These are phyloP conservation scores for Haliaeetus leucogaster DNA, from an alignment of 2,113 vertebrate species.

Conservation along the genomic window DNA sequence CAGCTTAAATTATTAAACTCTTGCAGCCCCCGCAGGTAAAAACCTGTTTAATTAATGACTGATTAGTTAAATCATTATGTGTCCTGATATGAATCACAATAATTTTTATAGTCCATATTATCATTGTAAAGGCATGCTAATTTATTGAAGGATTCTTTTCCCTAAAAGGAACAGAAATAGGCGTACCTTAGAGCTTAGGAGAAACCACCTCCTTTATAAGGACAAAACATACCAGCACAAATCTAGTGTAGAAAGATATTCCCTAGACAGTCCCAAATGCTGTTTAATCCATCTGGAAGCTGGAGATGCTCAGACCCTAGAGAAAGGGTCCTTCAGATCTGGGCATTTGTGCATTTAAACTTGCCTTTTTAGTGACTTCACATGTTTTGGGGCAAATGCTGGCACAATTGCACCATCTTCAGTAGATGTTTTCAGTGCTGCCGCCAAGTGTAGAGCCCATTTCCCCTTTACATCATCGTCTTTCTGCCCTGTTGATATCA, in stretches of 20 bases:
- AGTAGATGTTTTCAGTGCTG: neutral
- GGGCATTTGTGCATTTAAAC: neutral
- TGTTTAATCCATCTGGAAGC: neutral
- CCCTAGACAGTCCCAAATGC: neutral
- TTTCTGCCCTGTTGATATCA: neutral
- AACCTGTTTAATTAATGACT: slow-evolving; percentile 70
- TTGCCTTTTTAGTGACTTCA: neutral
- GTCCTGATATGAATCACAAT: slow-evolving; percentile 62
- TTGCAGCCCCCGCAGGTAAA: slow-evolving; percentile 56
- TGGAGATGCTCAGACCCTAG: neutral
- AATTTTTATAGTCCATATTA: slow-evolving; percentile 66
- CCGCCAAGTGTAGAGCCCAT: neutral
- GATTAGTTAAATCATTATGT: slow-evolving; percentile 66
- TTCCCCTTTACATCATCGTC: no score
- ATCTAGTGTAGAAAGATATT: neutral
- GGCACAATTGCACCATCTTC: neutral
- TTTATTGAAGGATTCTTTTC: slow-evolving; percentile 35
- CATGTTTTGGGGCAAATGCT: neutral
- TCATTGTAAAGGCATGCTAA: slow-evolving; percentile 74
- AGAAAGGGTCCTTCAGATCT: neutral
- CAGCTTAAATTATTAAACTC: slow-evolving; percentile 68
- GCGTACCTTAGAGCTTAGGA: neutral
- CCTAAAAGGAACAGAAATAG: neutral
- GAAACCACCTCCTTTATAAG: neutral
- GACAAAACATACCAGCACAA: neutral